Evolutionary conservation across 2,888 invertebrate genomes (phyloP), one percentile per base, ranked within the genome.

Genomic region (Diogma glabrata): DNA sequence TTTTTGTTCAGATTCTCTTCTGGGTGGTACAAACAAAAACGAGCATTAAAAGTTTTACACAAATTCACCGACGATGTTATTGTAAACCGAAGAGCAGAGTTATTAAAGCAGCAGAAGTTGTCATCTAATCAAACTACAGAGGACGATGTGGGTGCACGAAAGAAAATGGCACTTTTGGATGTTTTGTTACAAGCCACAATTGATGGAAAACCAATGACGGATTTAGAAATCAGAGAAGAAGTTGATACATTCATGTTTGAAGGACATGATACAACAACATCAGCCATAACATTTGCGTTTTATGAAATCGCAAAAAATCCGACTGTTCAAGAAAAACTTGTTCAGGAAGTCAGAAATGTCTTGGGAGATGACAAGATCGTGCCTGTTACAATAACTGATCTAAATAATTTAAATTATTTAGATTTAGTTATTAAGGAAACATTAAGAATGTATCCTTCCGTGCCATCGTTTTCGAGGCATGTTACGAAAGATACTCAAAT

Each of bases 191-290:
- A 43, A 3, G 43, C 43, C 20, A 43, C 43, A 7, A 23, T 43
- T 3, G 22, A 43, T 22, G 22, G 43, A 14, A 43, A 43, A 12
- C 43, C 43, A 43, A 14, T 43, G 22, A 14, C 22, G 2, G n/a
- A 20, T 2, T 22, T 14, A 7, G 43, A 43, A 3, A 43, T 43
- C n/a, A 20, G 43, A 2, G 43, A 43, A 43, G 43, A 43, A 43
- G 43, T 43, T 3, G 43, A 43, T 43, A 43, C 43, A 1, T 43
- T 43, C 23, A 43, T 43, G 43, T 43, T 43, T 43, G 43, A 43
- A 43, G 43, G 43, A 2, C 43, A 43, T 22, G 43, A 43, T n/a
- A 43, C 43, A 3, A 43, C 43, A 6, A 23, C 43, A 17, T 43
- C 43, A 7, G 43, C 43, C 3, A 43, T 43, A 14, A 43, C 43